Evolutionary conservation across 1,140 invertebrate genomes (phyloP), one percentile per base, ranked within the genome.

Genomic region (Drosophila cardini): DNA sequence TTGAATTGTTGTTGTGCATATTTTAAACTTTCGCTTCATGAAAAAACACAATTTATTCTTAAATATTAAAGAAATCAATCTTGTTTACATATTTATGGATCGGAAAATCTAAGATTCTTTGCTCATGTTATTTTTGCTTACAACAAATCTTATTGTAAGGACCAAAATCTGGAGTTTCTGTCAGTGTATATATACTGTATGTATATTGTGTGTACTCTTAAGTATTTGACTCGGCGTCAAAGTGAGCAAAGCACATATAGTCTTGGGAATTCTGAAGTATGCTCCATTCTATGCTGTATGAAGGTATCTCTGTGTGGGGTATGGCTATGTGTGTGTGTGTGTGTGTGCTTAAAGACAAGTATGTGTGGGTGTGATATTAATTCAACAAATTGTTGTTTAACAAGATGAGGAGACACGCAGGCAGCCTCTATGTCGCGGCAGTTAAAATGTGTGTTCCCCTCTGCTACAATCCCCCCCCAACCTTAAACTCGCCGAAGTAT

Each of bases 371-470:
- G 64, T 82, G 83, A 87, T 86, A 86, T 89, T 86, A 86, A 86
- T 86, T 86, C 83, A 87, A 86, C 83, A 86, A 86, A 86, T 86
- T 86, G 83, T 83, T 86, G 79, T 83, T 87, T 86, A 86, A 86
- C 83, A 86, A 86, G 83, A 73, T 73, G 71, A 55, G 71, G 56
- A 73, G 71, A 56, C 50, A 69, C 21, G n/a, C 53, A 81, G 78
- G 78, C 79, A 87, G 83, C 79, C 79, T 52, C 82, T 87, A 76
- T 82, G 63, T 67, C 71, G 82, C 78, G 82, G 74, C 81, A 58
- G 62, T 76, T 76, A 72, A 76, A 76, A 58, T 68, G 61, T 61
- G 62, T 42, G 10, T 1, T 42, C 9, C n/a, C 7, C 1, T 8
- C 11, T 18, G 36, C 16, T 13, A 18, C 62, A 30, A 36, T 42